Evolutionary conservation across 2,888 invertebrate species (phyloP).

Genomic region (Timandra comae): DNA sequence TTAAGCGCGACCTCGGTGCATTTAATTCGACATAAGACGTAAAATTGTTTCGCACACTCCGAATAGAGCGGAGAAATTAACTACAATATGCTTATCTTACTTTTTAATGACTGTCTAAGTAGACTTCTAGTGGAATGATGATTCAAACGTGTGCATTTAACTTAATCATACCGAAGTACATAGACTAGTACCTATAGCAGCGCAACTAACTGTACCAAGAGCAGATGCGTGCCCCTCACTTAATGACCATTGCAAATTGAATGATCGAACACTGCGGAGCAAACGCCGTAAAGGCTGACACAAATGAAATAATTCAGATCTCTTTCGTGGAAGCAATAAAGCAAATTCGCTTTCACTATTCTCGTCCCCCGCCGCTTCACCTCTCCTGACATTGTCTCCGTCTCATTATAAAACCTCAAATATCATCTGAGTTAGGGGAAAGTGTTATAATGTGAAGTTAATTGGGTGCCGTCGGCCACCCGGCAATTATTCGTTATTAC

Average conservation of each 20-base stretch:
- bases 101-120: no score
- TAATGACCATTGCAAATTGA: slow-evolving; percentile 16
- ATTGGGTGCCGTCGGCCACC: slow-evolving; percentile 37
- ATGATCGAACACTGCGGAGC: slow-evolving; percentile 6
- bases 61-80: no score
- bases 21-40: no score
- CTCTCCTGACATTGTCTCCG: slow-evolving; percentile 34
- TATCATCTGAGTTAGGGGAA: slow-evolving; percentile 46
- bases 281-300: slow-evolving; percentile 12
- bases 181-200: no score
- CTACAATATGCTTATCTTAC: no score
- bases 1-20: slow-evolving; percentile 14
- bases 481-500: slow-evolving; percentile 40
- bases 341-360: slow-evolving; percentile 40
- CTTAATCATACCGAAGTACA: no score
- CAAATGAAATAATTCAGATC: slow-evolving; percentile 22
- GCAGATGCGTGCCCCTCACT: slow-evolving; percentile 14
- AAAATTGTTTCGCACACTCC: no score
- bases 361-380: slow-evolving; percentile 20
- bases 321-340: slow-evolving; percentile 32
- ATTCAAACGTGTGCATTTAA: no score
- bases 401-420: slow-evolving; percentile 41
- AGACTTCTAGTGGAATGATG: no score
- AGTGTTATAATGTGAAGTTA: slow-evolving; percentile 46
- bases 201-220: neutral